A percentile compares a stretch with the other conserved stretches of the same genome.
phyloP scores from a whole-genome alignment of 2,797 vertebrate species.

The Pseudochaenichthys georgianus region DNA sequence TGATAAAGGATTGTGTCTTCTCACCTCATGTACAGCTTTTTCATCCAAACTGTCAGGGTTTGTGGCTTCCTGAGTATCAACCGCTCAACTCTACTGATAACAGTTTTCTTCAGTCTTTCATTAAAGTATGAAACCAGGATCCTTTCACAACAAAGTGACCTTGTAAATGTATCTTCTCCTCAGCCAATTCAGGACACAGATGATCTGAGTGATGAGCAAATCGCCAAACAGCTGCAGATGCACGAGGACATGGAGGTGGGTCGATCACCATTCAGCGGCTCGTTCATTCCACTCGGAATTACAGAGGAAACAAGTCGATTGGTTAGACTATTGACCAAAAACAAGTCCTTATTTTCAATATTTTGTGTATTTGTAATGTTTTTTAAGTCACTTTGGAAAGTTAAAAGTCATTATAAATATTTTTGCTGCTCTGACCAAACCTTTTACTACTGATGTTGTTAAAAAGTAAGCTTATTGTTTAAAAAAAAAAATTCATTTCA shows the following conservation, averaged over 20 bases:
- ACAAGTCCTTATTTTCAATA: not conserved
- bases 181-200: constrained; percentile 84
- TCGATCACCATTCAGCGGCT: not conserved
- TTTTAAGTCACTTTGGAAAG: not conserved
- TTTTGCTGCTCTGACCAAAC: not conserved
- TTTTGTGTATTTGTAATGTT: not conserved
- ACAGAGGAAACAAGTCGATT: not conserved
- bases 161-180: constrained; percentile 38
- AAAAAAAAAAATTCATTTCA: too few relatives aligned
- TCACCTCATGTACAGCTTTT: not conserved
- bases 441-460: not conserved
- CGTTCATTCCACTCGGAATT: not conserved
- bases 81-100: not conserved
- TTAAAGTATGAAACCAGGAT: not conserved
- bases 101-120: not conserved
- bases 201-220: constrained; percentile 89
- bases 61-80: not conserved
- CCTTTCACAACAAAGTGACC: not conserved
- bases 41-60: not conserved
- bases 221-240: constrained; percentile 92
- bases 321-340: not conserved
- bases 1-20: not conserved
- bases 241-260: constrained; percentile 93
- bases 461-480: not conserved
- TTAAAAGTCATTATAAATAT: not conserved